Conservation (phyloP, 2,797 vertebrate genomes). For the Vultur gryphus region DNA sequence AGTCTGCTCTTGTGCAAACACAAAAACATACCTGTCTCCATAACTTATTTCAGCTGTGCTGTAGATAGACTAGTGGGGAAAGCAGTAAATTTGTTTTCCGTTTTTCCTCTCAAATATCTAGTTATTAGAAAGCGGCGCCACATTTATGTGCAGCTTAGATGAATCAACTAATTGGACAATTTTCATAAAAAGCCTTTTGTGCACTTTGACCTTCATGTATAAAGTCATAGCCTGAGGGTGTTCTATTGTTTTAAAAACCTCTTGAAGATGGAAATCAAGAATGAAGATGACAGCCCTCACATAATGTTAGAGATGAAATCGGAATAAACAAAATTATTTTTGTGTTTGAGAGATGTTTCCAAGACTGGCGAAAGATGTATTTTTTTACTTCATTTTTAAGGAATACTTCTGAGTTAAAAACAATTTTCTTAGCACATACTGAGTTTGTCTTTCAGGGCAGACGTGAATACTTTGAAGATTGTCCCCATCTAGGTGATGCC, state of each 20-base stretch:
- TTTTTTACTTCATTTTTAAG: not conserved
- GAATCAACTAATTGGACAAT: not conserved
- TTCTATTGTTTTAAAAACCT: not conserved
- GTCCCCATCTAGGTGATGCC: not conserved
- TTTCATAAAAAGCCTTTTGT: not conserved
- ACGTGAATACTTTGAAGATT: not conserved
- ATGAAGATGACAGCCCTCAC: not conserved
- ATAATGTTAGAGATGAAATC: not conserved
- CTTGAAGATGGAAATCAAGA: conserved; percentile 4
- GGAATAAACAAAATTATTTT: not conserved
- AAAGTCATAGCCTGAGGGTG: not conserved
- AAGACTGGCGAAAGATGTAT: not conserved
- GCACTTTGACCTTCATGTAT: not conserved
- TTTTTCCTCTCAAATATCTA: not conserved
- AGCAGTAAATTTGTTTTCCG: not conserved
- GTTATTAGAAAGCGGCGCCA: not conserved
- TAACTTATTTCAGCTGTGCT: not conserved
- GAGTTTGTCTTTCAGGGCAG: not conserved
- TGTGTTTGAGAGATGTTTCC: not conserved
- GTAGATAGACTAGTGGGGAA: not conserved
- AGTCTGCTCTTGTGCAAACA: not conserved
- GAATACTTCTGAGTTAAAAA: not conserved
- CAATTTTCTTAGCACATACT: not conserved
- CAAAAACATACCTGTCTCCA: not conserved
- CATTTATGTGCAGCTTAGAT: not conserved